A percentile compares a stretch with the other conserved stretches of the same genome.
These are phyloP conservation scores for Hyppa rectilinea DNA, from an alignment of 2,888 invertebrate genomes.

Conservation along the genomic window DNA sequence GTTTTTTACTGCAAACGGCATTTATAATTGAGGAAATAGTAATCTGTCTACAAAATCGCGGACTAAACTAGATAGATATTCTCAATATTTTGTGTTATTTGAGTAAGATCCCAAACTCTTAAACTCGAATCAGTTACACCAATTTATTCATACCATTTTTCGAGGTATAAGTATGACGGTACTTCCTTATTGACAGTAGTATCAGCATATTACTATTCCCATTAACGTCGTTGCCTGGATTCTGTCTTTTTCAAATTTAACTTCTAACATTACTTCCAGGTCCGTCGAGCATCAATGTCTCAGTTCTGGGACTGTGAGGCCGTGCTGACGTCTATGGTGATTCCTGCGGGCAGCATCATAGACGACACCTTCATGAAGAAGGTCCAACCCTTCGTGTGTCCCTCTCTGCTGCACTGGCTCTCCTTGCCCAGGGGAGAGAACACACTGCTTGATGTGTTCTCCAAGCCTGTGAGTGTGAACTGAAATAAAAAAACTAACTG, in stretches of 20 bases:
- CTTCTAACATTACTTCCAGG: constrained; percentile 53
- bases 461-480: constrained; percentile 87
- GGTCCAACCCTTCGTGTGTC: constrained; percentile 83
- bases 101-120: neutral
- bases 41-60: neutral
- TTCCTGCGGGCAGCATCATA: constrained; percentile 79
- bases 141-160: neutral
- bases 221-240: neutral
- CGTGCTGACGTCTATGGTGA: constrained; percentile 76
- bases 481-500: neutral
- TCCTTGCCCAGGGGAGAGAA: constrained; percentile 87
- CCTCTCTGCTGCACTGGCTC: constrained; percentile 86
- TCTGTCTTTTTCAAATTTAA: neutral
- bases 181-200: neutral
- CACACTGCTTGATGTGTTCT: constrained; percentile 81
- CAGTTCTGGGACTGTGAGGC: constrained; percentile 88
- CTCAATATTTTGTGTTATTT: too few species aligned
- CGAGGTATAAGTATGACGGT: neutral
- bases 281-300: constrained; percentile 80
- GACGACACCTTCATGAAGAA: constrained; percentile 69
- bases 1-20: neutral
- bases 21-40: neutral
- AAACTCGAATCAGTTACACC: neutral
- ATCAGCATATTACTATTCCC: neutral
- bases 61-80: neutral